These are phyloP conservation scores for Halictus rubicundus DNA, from an alignment of 1,140 invertebrate species.

Conservation along the genomic window DNA sequence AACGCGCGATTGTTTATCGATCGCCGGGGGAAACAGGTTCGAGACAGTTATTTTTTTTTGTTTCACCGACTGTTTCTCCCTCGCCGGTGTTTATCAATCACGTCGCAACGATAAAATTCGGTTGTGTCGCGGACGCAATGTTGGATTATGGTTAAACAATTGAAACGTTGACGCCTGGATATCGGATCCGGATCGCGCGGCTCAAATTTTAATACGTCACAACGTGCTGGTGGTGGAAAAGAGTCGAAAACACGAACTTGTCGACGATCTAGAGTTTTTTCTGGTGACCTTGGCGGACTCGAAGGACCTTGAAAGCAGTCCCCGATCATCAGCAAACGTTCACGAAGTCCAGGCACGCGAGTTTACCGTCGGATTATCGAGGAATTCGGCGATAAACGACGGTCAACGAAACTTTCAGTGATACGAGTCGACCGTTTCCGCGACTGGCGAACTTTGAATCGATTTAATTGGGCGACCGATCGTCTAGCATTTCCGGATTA, in stretches of 20 bases:
- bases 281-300: background rate
- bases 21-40: background rate
- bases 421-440: constrained; percentile 1
- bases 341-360: background rate
- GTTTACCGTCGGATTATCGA: background rate
- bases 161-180: constrained; percentile 2
- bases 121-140: background rate
- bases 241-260: background rate
- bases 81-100: constrained; percentile 24
- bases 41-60: background rate
- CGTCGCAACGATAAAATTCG: constrained; percentile 17
- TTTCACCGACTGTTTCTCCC: background rate
- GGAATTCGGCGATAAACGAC: constrained; percentile 7
- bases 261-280: no score
- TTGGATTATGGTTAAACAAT: constrained; percentile 26
- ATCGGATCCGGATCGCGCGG: background rate
- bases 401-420: background rate
- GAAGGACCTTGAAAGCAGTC: background rate
- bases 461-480: background rate
- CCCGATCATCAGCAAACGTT: background rate
- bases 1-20: background rate
- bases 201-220: background rate
- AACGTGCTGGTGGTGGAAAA: background rate
- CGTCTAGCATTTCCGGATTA: background rate
- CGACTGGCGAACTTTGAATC: background rate